Base-by-base conservation (phyloP, 2,113 vertebrate genomes). In the Cettia cetti region DNA sequence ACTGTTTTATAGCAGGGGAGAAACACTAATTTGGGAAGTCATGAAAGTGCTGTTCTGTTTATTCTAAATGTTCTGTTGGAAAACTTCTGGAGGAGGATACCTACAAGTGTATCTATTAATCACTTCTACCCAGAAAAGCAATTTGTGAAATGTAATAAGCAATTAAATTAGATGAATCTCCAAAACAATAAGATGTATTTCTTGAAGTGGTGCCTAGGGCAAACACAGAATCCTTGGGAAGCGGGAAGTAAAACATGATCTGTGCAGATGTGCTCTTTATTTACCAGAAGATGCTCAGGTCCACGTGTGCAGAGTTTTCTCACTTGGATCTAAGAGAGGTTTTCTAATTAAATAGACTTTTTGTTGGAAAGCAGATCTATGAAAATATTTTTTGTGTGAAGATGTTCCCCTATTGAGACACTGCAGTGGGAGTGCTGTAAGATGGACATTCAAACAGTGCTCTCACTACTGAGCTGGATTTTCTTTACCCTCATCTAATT, bases 61-160 rank as follows among this genome's bases (percentile, higher is more conserved):
- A 53, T 91, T 89, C 44, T 69, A 49, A 59, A 88, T 66, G 65
- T 94, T 94, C 56, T 70, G 23, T 53, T 90, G 64, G 86, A 91
- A 91, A 78, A 57, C 33, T 92, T 96, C 59, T 83, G 88, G 77
- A 63, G 82, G 60, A 89, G 35, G 68, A 45, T 81, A 35, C 23
- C 22, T 90, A 60, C 53, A 56, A 79, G 78, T 92, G 28, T 66
- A 15, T 84, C 66, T 94, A 70, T 95, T 93, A 93, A 87, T 93
- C 71, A 60, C 71, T 86, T 92, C 61, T 49, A 65, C 66, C 15
- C 66, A 66, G 92, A 90, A 70, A 64, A 92, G 52, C 42, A 81
- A 77, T 90, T 93, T 86, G 52, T 82, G 56, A 88, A 75, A 75
- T 78, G 37, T 74, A 88, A 81, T 74, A 94, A 93, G 69, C 68